Evolutionary conservation across 2,797 vertebrate species (phyloP), one percentile per base, ranked within the genome.

Genomic region (Intellagama lesueurii): DNA sequence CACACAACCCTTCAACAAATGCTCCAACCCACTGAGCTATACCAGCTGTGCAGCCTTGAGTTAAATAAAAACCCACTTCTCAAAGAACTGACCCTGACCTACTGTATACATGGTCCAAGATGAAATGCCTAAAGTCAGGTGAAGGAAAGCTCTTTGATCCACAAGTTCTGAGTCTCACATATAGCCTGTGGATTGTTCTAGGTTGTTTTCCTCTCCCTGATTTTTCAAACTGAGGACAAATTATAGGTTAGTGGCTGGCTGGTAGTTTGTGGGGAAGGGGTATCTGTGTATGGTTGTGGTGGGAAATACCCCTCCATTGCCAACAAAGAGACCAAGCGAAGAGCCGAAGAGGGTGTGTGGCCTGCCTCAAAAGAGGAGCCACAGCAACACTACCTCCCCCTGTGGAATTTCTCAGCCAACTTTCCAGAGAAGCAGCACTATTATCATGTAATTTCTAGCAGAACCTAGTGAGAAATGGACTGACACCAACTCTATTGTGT

Each of bases 401-500:
- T 3, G 14, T 30, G 66, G 1, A 85, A 84, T 35, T 75, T 81
- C 83, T 70, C 0, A 32, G 89, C 89, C 93, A 91, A 92, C 88
- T 1, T 93, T 90, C 92, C 56, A 85, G 92, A 47, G 92, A 69
- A 87, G 84, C 81, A 0, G 91, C 81, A 69, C 89, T 88, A 88
- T 92, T 87, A 83, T 91, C 94, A 92, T 93, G 79, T 6, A 3
- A 0, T 76, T 66, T 92, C 90, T 93, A 93, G 94, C 92, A 92
- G 93, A 94, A 91, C 0, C 68, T 47, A 73, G 32, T 7, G 16
- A 60, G 56, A 88, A 81, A 90, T 85, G 86, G 89, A 92, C 86
- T 7, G 81, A 92, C 94, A 40, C 90, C 17, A 90, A 91, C 75
- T 86, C 88, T 30, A 94, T 93, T 94, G 94, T 95, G 92, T 0